A percentile compares a stretch with the other conserved stretches of the same genome.
Evolutionary conservation across 2,113 vertebrate genomes (phyloP).

Genomic region (Smithornis capensis): DNA sequence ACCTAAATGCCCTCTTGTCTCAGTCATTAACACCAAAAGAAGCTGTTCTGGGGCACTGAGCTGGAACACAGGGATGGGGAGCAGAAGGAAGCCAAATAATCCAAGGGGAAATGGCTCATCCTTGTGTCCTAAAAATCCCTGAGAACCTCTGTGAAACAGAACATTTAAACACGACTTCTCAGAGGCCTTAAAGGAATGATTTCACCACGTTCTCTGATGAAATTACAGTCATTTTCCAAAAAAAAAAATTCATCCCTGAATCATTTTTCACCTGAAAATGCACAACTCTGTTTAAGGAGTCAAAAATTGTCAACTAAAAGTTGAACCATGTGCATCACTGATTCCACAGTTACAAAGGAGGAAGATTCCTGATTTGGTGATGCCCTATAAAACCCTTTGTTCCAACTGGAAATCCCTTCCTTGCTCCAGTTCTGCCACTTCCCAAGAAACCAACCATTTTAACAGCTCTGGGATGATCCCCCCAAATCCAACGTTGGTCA

Average conservation of each 20-base stretch:
- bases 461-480: not conserved
- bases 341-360: not conserved
- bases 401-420: not conserved
- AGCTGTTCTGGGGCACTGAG: not conserved
- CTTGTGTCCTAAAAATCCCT: not conserved
- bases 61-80: not conserved
- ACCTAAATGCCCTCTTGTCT: not conserved
- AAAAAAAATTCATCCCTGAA: not conserved
- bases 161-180: not conserved
- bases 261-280: not conserved
- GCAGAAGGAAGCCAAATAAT: not conserved
- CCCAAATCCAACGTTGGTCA: not conserved
- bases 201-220: not conserved
- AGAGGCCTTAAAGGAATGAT: not conserved
- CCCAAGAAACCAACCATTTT: not conserved
- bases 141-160: not conserved
- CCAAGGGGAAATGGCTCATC: not conserved
- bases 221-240: not conserved
- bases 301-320: not conserved
- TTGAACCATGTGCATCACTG: not conserved
- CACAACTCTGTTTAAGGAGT: not conserved
- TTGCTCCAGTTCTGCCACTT: not conserved
- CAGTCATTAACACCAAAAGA: not conserved
- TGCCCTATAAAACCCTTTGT: not conserved
- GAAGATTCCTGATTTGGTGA: not conserved